phyloP scores from a whole-genome alignment of 1,140 invertebrate species.

The Argopecten irradians region DNA sequence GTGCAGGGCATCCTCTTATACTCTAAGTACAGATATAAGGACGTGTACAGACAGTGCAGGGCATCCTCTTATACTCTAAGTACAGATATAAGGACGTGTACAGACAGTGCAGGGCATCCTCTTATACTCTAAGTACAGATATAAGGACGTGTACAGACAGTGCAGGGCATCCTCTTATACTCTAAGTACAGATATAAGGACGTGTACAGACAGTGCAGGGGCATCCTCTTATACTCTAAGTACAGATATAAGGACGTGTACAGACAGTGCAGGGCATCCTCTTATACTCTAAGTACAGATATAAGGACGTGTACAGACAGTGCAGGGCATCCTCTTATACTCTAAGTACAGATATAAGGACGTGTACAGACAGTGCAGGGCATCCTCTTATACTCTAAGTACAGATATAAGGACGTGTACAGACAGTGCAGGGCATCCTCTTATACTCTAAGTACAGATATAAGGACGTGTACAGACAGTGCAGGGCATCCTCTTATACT shows the following conservation, averaged over 20 bases:
- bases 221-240: not conserved
- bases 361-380: not conserved
- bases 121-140: not conserved
- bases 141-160: not conserved
- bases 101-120: not conserved
- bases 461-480: slow-evolving; percentile 11
- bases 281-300: not conserved
- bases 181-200: not conserved
- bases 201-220: not conserved
- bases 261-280: not conserved
- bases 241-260: slow-evolving; percentile 1
- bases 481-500: not conserved
- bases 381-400: not conserved
- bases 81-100: slow-evolving; percentile 1
- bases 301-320: not conserved
- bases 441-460: not conserved
- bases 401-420: not conserved
- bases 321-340: not conserved
- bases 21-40: not conserved
- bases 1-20: not conserved
- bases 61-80: not conserved
- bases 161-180: not conserved
- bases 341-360: not conserved
- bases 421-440: not conserved
- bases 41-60: not conserved